phyloP scores from a whole-genome alignment of 2,113 vertebrate genomes.

The Rynchops niger region DNA sequence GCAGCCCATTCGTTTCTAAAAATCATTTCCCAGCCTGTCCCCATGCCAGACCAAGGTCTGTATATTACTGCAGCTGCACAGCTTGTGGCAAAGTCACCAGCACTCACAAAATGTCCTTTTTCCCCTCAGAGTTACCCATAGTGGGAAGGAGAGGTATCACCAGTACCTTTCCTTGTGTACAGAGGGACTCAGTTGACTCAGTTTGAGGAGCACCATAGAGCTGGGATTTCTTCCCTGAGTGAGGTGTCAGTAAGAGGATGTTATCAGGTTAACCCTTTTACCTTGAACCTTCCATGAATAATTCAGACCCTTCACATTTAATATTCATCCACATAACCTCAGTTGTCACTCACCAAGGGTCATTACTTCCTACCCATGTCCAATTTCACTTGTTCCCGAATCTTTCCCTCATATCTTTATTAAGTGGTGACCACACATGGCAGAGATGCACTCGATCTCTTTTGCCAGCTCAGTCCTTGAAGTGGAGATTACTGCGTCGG shows the following conservation, averaged over 20 bases:
- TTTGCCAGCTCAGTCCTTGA: neutral
- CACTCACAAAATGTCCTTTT: neutral
- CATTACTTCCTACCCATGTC: neutral
- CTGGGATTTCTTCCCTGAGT: neutral
- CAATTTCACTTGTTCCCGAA: neutral
- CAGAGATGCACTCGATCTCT: neutral
- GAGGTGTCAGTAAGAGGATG: slow-evolving; percentile 14
- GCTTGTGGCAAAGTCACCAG: neutral
- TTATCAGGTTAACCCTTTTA: slow-evolving; percentile 42
- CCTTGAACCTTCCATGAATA: slow-evolving; percentile 66
- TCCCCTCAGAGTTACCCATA: neutral
- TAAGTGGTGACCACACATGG: neutral
- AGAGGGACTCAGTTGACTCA: neutral
- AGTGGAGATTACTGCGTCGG: neutral
- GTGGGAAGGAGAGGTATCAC: neutral
- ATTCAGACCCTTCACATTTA: slow-evolving; percentile 52
- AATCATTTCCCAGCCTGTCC: neutral
- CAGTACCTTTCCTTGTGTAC: neutral
- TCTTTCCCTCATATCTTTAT: neutral
- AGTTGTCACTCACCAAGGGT: slow-evolving; percentile 15
- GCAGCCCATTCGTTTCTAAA: neutral
- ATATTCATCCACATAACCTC: slow-evolving; percentile 44
- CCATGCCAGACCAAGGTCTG: neutral
- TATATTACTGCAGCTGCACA: neutral
- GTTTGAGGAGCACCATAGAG: neutral